Evolutionary conservation across 2,888 invertebrate species (phyloP).

Genomic region (Scaptomyza flava): DNA sequence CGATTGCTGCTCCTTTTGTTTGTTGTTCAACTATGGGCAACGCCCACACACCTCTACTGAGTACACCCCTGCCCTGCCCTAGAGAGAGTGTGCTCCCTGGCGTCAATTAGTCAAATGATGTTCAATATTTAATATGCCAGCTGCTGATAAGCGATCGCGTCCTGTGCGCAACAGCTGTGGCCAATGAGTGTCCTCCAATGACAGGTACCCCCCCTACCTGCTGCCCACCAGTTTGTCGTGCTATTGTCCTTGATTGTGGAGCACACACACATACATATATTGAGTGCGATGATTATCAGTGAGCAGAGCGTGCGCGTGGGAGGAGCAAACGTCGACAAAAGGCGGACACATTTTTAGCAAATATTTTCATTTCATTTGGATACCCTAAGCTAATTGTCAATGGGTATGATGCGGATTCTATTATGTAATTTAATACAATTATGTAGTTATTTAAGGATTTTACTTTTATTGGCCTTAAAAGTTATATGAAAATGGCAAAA

Average conservation of each 20-base stretch:
- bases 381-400: neutral
- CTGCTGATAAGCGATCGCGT: constrained; percentile 78
- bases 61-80: neutral
- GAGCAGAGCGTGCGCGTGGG: constrained; percentile 53
- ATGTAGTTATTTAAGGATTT: too few relatives aligned
- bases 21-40: constrained; percentile 55
- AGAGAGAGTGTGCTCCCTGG: constrained; percentile 22
- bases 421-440: too few relatives aligned
- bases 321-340: constrained; percentile 74
- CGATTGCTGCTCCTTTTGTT: constrained; percentile 52
- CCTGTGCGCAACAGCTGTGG: constrained; percentile 59
- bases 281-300: constrained; percentile 65
- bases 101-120: constrained; percentile 84
- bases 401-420: neutral
- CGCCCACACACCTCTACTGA: constrained; percentile 35
- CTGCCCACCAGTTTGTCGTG: neutral
- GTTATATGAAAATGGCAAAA: too few relatives aligned
- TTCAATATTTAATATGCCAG: constrained; percentile 84
- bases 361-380: constrained; percentile 32
- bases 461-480: too few relatives aligned
- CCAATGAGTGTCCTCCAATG: constrained; percentile 66
- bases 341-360: constrained; percentile 71
- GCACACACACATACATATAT: constrained; percentile 14
- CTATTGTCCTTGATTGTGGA: constrained; percentile 74
- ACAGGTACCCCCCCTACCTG: neutral